Conservation (phyloP, 2,888 invertebrate genomes). For the Apamea crenata region DNA sequence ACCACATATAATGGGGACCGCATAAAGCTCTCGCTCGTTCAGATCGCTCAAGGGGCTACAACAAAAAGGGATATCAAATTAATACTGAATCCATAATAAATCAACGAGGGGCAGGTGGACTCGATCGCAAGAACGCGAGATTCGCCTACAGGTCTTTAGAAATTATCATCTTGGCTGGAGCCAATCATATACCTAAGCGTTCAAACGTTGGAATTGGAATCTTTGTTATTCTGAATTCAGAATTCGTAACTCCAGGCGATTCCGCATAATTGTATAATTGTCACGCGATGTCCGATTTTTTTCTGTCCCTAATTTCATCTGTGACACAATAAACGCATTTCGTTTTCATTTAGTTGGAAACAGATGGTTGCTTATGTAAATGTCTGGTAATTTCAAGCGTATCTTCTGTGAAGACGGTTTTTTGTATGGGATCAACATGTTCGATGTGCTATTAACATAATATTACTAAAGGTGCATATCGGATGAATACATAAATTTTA, state of each 20-base stretch:
- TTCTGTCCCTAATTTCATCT: conserved; percentile 46
- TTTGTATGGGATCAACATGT: conserved; percentile 26
- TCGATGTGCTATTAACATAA: conserved; percentile 37
- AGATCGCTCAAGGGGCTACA: conserved; percentile 88
- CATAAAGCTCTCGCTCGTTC: conserved; percentile 83
- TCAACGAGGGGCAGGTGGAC: conserved; percentile 89
- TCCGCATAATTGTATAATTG: conserved; percentile 66
- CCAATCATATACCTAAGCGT: conserved; percentile 67
- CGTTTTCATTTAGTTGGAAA: conserved; percentile 49
- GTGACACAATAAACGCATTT: conserved; percentile 60
- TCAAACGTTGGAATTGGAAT: conserved; percentile 74
- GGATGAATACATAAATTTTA: conserved; percentile 34
- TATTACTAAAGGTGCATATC: conserved; percentile 64
- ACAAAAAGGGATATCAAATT: conserved; percentile 91
- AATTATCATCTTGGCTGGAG: conserved; percentile 80
- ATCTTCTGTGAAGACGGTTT: conserved; percentile 36
- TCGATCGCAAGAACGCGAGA: conserved; percentile 84
- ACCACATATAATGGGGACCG: conserved; percentile 88
- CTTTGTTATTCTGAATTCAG: conserved; percentile 75
- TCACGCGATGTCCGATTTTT: conserved; percentile 75
- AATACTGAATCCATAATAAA: conserved; percentile 91
- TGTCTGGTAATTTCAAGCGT: conserved; percentile 42
- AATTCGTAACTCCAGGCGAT: conserved; percentile 69
- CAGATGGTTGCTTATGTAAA: conserved; percentile 55
- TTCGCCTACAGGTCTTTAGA: conserved; percentile 88